Evolutionary conservation across 1,140 invertebrate species (phyloP), one percentile per base, ranked within the genome.

Genomic region (Aphelinus certus): DNA sequence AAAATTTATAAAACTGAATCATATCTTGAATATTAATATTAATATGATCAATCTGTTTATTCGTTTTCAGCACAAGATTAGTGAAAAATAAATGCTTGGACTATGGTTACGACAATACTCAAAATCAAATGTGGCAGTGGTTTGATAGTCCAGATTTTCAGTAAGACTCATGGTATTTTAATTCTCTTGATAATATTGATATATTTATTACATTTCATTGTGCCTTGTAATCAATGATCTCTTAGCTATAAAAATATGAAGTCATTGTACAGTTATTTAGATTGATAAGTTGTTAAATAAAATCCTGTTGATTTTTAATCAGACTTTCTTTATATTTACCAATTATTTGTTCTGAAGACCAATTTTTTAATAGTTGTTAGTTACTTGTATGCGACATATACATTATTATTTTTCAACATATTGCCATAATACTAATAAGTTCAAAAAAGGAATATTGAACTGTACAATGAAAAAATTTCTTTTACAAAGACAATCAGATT

Each of bases 71-170:
- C 62, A 83, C 88, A 76, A 88, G 88, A 1, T 80, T 88, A 1
- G 83, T 67, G 1, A 62, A 76, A 3, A 79, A 87, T 63, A 90
- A 88, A 74, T 90, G 90, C 65, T 83, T 88, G 70, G 83, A 89
- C 58, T 90, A 90, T 68, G 84, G 87, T 61, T 73, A 89, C 69
- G 87, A 90, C 73, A 82, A 82, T 75, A 82, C 84, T 0, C 83
- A 87, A 65, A 85, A 88, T 1, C 88, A 88, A 77, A 88, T 85
- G 79, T 87, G 88, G 84, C 88, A 91, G 76, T 91, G 90, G 90
- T 90, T 91, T 66, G 89, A 90, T 71, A 90, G 86, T 77, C 89
- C 89, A 65, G 88, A 89, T 43, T 91, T 77, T 69, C 49, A 56
- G 5, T 66, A 26, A 26, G 26, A 26, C 26, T 26, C 26, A 26